Evolutionary conservation across 2,113 vertebrate genomes (phyloP).

Genomic region (Lamprologus ornatipinnis): DNA sequence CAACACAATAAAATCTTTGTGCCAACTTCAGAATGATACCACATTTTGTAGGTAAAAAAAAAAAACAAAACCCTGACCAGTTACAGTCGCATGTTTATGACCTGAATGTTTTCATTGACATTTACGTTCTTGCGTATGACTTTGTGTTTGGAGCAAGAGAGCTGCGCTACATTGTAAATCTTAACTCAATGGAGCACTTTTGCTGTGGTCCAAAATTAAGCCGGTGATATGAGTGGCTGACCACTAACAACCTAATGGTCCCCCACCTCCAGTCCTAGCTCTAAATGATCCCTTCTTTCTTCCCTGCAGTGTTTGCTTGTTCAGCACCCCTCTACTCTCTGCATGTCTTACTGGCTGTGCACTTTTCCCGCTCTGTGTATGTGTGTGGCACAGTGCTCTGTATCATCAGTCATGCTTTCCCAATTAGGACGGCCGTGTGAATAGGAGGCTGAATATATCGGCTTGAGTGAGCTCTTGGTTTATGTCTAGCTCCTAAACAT

Average conservation of each 20-base stretch:
- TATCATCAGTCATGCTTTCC: constrained; percentile 62
- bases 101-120: neutral
- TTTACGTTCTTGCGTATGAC: neutral
- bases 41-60: constrained; percentile 34
- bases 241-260: constrained; percentile 37
- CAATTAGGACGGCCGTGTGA: constrained; percentile 47
- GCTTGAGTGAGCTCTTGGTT: constrained; percentile 28
- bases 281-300: constrained; percentile 29
- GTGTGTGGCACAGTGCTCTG: constrained; percentile 39
- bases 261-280: neutral
- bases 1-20: constrained; percentile 60
- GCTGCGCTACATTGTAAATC: neutral
- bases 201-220: constrained; percentile 4
- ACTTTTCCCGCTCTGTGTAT: constrained; percentile 38
- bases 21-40: neutral
- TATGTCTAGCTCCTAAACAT: constrained; percentile 9
- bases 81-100: neutral
- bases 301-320: constrained; percentile 42
- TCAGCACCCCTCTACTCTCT: constrained; percentile 24
- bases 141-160: neutral
- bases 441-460: constrained; percentile 32
- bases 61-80: neutral
- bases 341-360: constrained; percentile 50
- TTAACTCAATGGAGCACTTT: neutral
- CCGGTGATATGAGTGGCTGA: constrained; percentile 27